Evolutionary conservation across 2,113 vertebrate genomes (phyloP), one percentile per base, ranked within the genome.

Genomic region (Hippocampus guttulatus): DNA sequence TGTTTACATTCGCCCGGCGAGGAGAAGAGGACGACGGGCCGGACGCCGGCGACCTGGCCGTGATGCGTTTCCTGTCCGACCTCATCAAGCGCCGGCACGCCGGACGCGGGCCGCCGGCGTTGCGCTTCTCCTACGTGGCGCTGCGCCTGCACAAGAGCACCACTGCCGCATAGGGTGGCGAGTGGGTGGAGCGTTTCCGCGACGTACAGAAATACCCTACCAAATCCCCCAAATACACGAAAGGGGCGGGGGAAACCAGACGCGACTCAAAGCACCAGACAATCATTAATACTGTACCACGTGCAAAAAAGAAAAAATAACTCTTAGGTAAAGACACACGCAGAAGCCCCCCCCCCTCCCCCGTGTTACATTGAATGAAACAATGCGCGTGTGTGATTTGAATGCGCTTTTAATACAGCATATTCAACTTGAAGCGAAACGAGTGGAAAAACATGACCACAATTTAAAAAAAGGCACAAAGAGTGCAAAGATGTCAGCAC

Each of bases 1-100:
- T 97, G 41, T 93, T 93, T 68, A 87, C 95, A 0, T 96, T 96
- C 33, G 52, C 21, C 52, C 20, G 14, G 12, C 20, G 33, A 18
- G 64, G 43, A 66, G 15, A 66, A 1, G 1, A 27, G 1, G 43
- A 66, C 3, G 64, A 66, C 6, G 43, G n/a, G 40, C 38, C 75
- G 81, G 73, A 76, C 1, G 69, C 79, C 8, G 38, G 64, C 7
- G 90, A 91, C 25, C 20, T 70, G 38, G 82, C 54, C 49, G 85
- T 90, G 69, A 75, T 91, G 71, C 43, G 40, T 38, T 84, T 82
- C 77, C 83, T 93, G 73, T 90, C 90, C 0, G 88, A 92, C 63
- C 88, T 92, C 78, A 77, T 93, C 68, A 86, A 77, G 25, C 84
- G 75, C 74, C 83, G 12, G 43, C 82, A 88, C 18, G 75, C 51